Evolutionary conservation across 2,797 vertebrate species (phyloP).

Genomic region (Vultur gryphus): DNA sequence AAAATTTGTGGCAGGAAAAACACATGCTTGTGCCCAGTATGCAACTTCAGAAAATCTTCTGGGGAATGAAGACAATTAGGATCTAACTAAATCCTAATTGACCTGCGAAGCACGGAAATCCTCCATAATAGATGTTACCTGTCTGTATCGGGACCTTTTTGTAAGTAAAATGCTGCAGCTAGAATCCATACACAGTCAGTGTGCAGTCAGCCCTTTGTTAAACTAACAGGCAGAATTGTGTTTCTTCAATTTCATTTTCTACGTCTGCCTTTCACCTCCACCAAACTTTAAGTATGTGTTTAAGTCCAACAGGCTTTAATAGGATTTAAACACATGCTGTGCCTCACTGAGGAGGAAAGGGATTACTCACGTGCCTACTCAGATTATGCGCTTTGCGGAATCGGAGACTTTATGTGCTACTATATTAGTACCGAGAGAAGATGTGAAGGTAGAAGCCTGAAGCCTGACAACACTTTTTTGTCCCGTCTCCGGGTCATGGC

Average conservation of each 20-base stretch:
- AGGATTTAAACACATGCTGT: not conserved
- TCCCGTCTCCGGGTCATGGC: not conserved
- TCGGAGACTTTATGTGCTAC: not conserved
- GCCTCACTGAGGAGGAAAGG: not conserved
- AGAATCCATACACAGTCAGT: rapidly evolving
- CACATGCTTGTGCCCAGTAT: not conserved
- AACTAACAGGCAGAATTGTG: not conserved
- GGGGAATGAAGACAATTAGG: not conserved
- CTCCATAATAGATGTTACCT: not conserved
- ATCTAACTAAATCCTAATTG: not conserved
- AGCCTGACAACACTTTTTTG: not conserved
- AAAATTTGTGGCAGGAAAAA: not conserved
- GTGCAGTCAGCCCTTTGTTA: not conserved
- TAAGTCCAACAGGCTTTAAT: not conserved
- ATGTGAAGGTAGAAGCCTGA: not conserved
- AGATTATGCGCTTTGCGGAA: not conserved
- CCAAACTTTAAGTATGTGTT: not conserved
- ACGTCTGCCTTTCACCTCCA: not conserved
- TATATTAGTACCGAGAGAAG: not conserved
- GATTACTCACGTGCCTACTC: not conserved
- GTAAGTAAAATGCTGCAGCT: not conserved
- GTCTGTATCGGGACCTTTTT: not conserved
- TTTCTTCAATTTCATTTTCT: not conserved
- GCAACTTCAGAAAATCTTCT: not conserved
- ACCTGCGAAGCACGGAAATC: rapidly evolving